Evolutionary conservation across 2,888 invertebrate species (phyloP), one percentile per base, ranked within the genome.

Genomic region (Epistrophella euchroma): DNA sequence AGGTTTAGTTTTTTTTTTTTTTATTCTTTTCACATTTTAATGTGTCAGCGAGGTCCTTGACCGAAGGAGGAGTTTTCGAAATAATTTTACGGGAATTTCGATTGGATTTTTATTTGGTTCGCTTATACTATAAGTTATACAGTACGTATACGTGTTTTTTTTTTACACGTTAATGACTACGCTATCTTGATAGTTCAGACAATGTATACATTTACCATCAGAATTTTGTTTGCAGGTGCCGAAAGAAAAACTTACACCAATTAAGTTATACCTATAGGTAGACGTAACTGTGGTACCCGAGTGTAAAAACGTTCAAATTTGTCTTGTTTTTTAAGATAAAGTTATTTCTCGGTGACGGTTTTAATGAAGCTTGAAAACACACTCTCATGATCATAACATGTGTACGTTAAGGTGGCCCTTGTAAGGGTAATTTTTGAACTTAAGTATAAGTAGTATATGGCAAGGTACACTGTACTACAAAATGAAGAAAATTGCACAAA

Each of bases 31-130:
- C 50, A 64, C n/a, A 19, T 68, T 75, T 82, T 52, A 43, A n/a
- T 32, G 66, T 80, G 83, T 64, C 56, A 76, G 47, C 66, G 86
- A 58, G 86, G 82, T 78, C 78, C 75, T 86, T 82, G 68, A 68
- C 68, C 68, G 52, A 37, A 40, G 68, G 68, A 68, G 68, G 35
- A 52, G 68, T 68, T 68, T 66, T 66, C 9, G 68, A 50, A 68
- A 50, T 47, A 19, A 40, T 62, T 68, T 62, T 43, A 62, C 43
- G 62, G 62, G 43, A 62, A 43, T 43, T 43, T 43, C 43, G 62
- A 43, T 62, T 62, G 62, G 43, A 43, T 62, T 62, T 62, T 40
- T 62, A 28, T 62, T 60, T 22, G 2, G 15, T 17, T 15, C 19
- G 19, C 15, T 15, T 1, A 9, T 3, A 32, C 32, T n/a, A 47